phyloP scores from a whole-genome alignment of 2,888 invertebrate genomes.

The Lasioglossum oenotherae region DNA sequence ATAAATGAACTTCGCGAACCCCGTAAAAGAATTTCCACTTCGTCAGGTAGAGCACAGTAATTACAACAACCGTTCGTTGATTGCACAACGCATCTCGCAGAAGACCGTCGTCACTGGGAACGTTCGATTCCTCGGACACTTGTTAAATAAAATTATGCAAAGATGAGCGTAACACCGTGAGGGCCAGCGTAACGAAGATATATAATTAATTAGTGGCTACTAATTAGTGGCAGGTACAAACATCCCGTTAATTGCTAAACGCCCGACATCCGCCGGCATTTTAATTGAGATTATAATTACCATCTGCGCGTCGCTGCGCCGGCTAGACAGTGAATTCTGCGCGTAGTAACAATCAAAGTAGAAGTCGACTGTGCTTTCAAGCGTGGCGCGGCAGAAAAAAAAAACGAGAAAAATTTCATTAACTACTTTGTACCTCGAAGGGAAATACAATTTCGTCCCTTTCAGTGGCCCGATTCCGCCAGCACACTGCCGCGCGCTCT shows the following conservation, averaged over 20 bases:
- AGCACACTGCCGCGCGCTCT: background rate
- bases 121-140: constrained; percentile 17
- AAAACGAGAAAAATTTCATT: constrained; percentile 5
- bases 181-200: constrained; percentile 48
- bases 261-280: constrained; percentile 56
- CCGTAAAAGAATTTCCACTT: background rate
- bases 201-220: constrained; percentile 65
- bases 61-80: background rate
- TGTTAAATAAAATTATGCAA: constrained; percentile 59
- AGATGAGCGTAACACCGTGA: constrained; percentile 38
- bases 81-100: background rate
- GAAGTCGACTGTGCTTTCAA: background rate
- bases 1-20: background rate
- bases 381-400: background rate
- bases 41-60: background rate
- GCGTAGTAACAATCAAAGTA: constrained; percentile 16
- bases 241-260: constrained; percentile 60
- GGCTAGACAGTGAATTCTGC: constrained; percentile 34
- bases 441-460: constrained; percentile 17
- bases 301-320: constrained; percentile 33
- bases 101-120: background rate
- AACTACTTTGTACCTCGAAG: constrained; percentile 4
- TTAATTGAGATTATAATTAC: constrained; percentile 64
- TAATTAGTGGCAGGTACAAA: constrained; percentile 57
- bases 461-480: background rate